Evolutionary conservation across 2,113 vertebrate genomes (phyloP).

Genomic region (Lampris incognitus): DNA sequence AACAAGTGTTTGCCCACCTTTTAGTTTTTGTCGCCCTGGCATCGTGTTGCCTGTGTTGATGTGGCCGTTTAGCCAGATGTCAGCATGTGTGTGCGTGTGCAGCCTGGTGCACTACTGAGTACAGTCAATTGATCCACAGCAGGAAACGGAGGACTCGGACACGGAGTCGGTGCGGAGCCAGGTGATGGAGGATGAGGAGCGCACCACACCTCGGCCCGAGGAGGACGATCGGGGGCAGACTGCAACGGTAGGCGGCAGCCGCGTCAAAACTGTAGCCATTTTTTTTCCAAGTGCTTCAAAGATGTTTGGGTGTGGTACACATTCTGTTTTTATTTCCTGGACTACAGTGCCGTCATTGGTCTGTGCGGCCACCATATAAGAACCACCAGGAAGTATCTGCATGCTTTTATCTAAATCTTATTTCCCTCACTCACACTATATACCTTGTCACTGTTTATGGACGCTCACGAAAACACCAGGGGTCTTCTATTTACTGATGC

Average conservation of each 20-base stretch:
- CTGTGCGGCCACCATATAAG: conserved; percentile 6
- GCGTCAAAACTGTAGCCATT: too few relatives aligned
- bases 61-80: too few relatives aligned
- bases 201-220: conserved; percentile 22
- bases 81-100: too few relatives aligned
- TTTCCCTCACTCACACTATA: neutral
- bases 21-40: too few relatives aligned
- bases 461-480: too few relatives aligned
- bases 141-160: conserved; percentile 62
- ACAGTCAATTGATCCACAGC: neutral
- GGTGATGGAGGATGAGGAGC: conserved; percentile 51
- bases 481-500: too few relatives aligned
- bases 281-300: too few relatives aligned
- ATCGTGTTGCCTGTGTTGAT: too few relatives aligned
- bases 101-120: too few relatives aligned
- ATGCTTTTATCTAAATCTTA: conserved; percentile 7
- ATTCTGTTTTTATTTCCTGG: conserved; percentile 1
- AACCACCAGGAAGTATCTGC: conserved; percentile 31
- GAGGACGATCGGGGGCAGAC: conserved; percentile 55
- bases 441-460: too few relatives aligned
- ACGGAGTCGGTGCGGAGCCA: conserved; percentile 21
- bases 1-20: too few relatives aligned
- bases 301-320: conserved; percentile 37
- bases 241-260: conserved; percentile 29
- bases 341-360: neutral